Evolutionary conservation across 30 jellyfish, hydroid and myxozoan genomes (phyloP).

Genomic region (Mastigias papua): DNA sequence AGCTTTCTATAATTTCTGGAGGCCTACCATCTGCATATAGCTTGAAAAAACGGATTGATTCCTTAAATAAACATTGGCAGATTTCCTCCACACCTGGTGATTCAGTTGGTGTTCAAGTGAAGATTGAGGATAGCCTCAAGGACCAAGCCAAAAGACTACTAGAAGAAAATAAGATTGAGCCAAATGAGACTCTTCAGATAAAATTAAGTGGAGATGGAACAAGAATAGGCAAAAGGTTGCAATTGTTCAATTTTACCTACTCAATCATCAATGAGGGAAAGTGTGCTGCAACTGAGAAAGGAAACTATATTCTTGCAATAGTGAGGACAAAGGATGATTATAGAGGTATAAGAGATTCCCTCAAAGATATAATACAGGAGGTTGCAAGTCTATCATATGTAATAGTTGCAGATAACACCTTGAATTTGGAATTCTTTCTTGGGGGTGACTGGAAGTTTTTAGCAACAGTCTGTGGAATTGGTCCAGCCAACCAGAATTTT

Average conservation of each 20-base stretch:
- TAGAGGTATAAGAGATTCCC: slow-evolving; percentile 1
- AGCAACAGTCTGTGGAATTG: slow-evolving; percentile 66
- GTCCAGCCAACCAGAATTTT: slow-evolving; percentile 55
- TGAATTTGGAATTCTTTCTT: neutral
- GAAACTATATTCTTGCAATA: slow-evolving; percentile 46
- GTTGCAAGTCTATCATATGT: neutral
- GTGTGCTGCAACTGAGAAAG: slow-evolving; percentile 50
- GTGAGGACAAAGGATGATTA: slow-evolving; percentile 27
- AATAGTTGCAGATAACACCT: slow-evolving; percentile 6
- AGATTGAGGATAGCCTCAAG: slow-evolving; percentile 5
- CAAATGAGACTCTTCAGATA: slow-evolving; percentile 3
- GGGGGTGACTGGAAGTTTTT: slow-evolving; percentile 62
- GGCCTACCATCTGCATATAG: neutral
- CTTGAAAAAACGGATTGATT: neutral
- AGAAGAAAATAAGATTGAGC: neutral
- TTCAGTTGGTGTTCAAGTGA: neutral
- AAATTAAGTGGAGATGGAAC: slow-evolving; percentile 62
- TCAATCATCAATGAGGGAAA: slow-evolving; percentile 43
- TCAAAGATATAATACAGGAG: neutral
- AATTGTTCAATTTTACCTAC: slow-evolving; percentile 24
- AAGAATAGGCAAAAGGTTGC: slow-evolving; percentile 58
- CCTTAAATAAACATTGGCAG: neutral
- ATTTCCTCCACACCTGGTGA: neutral
- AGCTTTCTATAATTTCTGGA: neutral
- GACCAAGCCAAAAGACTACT: slow-evolving; percentile 12